These are phyloP conservation scores for Drosophila atripex DNA, from an alignment of 2,888 invertebrate genomes.

Conservation along the genomic window DNA sequence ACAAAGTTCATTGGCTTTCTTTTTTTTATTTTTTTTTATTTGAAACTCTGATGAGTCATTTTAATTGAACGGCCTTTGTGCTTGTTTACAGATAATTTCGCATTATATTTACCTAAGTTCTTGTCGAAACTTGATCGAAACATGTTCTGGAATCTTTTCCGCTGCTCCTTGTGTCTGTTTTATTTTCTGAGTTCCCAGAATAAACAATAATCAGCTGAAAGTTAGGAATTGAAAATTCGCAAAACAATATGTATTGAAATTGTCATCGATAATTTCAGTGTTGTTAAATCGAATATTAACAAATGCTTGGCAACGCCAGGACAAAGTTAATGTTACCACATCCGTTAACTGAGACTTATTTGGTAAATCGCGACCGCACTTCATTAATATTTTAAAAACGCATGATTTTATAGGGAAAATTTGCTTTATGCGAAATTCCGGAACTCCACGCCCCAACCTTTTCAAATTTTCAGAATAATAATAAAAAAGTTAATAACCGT, in stretches of 20 bases:
- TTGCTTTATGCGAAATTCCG: too few relatives aligned
- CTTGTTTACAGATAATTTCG: neutral
- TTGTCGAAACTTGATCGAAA: constrained; percentile 83
- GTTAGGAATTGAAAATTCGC: constrained; percentile 4
- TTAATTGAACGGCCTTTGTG: constrained; percentile 23
- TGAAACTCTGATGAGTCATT: constrained; percentile 68
- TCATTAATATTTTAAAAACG: too few relatives aligned
- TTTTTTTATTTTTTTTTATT: constrained; percentile 14
- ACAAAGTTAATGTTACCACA: constrained; percentile 1
- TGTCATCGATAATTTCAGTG: neutral
- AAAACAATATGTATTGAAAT: neutral
- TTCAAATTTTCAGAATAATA: too few relatives aligned
- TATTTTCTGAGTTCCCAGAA: neutral
- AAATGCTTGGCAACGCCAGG: neutral
- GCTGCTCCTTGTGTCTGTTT: neutral
- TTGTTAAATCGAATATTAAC: too few relatives aligned
- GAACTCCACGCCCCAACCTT: too few relatives aligned
- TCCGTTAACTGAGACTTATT: neutral
- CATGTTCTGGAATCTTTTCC: constrained; percentile 64
- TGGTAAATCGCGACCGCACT: neutral
- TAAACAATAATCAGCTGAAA: constrained; percentile 4
- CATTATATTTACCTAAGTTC: constrained; percentile 79
- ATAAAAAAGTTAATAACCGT: too few relatives aligned
- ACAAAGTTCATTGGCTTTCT: constrained; percentile 55
- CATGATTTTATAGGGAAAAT: too few relatives aligned